Base-by-base conservation (phyloP, 1,140 invertebrate species). In the Halesus radiatus region DNA sequence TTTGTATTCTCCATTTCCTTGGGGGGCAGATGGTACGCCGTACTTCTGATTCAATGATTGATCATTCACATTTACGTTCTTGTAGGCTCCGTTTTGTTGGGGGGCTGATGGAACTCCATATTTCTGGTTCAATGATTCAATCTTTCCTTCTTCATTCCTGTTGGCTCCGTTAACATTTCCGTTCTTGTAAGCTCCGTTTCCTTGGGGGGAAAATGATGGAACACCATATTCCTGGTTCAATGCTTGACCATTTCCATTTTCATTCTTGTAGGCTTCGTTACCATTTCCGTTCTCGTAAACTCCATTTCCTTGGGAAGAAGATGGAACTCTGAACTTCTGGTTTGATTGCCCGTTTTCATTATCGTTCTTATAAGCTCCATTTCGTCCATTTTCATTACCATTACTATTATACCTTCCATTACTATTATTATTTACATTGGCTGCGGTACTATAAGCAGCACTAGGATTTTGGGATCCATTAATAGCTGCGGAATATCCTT, bases 191-290 rank as follows among this genome's bases (percentile, higher is more conserved):
- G 32, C 37, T 75, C 37, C 62, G 16, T 62, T 54, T 2, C 68
- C 68, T 45, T 58, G 77, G 18, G 32, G 32, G 7, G 32, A 3
- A 37, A 6, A 37, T 37, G 26, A 2, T 29, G 32, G 32, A 37
- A 20, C 15, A 8, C 53, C 53, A 16, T 80, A 54, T 5, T 66
- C 60, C 26, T 80, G 76, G 54, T 62, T 66, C 18, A 73, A 73
- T 22, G 23, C 45, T 20, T 52, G 16, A 70, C 45, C 20, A 7
- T 54, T 73, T 22, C 70, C 70, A 10, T 54, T 54, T 54, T 20
- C 13, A 37, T 73, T 20, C 60, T 60, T 37, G 20, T 66, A 26
- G 75, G 86, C 83, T 29, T 50, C 77, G 78, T n/a, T n/a, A n/a
- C n/a, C n/a, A n/a, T 78, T 81, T 13, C 72, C 72, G 20, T 81